Evolutionary conservation across 2,113 vertebrate species (phyloP).

Genomic region (Oncorhynchus keta): DNA sequence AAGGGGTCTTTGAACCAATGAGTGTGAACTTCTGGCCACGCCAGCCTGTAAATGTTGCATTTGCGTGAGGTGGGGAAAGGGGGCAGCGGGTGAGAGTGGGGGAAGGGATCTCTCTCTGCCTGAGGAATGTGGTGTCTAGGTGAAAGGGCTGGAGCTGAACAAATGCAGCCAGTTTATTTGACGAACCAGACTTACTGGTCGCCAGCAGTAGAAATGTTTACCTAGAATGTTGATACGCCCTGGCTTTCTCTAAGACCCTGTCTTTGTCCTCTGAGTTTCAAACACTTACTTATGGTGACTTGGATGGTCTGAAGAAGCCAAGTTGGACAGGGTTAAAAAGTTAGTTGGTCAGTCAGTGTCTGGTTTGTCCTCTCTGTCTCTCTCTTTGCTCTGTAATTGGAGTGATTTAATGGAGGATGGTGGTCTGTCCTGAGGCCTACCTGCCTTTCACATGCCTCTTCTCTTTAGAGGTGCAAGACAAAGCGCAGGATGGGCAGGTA

Average conservation of each 20-base stretch:
- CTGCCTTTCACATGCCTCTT: constrained; percentile 58
- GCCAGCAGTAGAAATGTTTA: constrained; percentile 54
- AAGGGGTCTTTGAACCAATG: constrained; percentile 73
- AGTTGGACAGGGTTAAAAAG: constrained; percentile 7
- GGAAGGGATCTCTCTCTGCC: constrained; percentile 56
- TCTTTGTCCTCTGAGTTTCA: neutral
- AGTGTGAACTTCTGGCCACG: constrained; percentile 73
- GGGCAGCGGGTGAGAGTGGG: constrained; percentile 57
- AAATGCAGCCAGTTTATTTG: constrained; percentile 72
- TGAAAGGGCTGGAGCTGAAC: constrained; percentile 69
- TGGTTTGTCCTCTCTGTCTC: neutral
- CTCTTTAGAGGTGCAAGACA: constrained; percentile 50
- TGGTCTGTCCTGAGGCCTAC: constrained; percentile 65
- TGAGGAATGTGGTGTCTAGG: constrained; percentile 74
- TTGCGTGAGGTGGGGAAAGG: constrained; percentile 67
- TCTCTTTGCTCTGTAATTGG: constrained; percentile 66
- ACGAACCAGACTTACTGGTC: constrained; percentile 64
- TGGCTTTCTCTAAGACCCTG: neutral
- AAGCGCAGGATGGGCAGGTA: constrained; percentile 55
- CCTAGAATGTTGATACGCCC: neutral
- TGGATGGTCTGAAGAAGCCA: neutral
- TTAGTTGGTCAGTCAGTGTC: constrained; percentile 4
- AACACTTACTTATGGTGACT: neutral
- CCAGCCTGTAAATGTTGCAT: constrained; percentile 70
- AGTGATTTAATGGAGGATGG: constrained; percentile 74